Evolutionary conservation across 2,113 vertebrate species (phyloP).

Genomic region (Sinocyclocheilus anshuiensis): DNA sequence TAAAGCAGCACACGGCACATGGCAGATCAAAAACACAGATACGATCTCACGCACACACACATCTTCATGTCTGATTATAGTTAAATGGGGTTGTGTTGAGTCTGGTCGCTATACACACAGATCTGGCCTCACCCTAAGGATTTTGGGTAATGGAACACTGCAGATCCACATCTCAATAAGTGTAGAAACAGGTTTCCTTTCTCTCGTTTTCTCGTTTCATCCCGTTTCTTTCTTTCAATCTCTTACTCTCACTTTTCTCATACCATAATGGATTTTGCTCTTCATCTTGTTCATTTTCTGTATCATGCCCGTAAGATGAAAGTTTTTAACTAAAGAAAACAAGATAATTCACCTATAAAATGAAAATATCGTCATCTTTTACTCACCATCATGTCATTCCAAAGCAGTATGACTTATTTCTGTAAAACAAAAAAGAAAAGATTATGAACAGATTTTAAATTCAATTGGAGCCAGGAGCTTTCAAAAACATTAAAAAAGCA

Average conservation of each 20-base stretch:
- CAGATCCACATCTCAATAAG: constrained; percentile 52
- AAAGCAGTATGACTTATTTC: not conserved
- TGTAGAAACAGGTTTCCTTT: constrained; percentile 53
- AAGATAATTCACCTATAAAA: not conserved
- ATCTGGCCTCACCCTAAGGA: constrained; percentile 38
- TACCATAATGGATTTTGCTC: not conserved
- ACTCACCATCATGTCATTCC: not conserved
- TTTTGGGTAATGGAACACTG: constrained; percentile 44
- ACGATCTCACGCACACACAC: constrained; percentile 4
- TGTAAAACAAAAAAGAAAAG: not conserved
- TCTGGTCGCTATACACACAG: constrained; percentile 45
- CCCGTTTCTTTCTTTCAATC: not conserved
- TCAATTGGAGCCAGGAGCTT: not conserved
- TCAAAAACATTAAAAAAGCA: too few species aligned
- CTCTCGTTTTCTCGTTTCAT: constrained; percentile 1
- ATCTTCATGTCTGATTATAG: constrained; percentile 33
- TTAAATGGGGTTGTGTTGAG: constrained; percentile 37
- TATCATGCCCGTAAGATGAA: not conserved
- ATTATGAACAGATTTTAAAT: not conserved
- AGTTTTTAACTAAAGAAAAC: not conserved
- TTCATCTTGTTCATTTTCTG: not conserved
- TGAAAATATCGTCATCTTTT: not conserved
- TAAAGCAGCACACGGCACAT: too few species aligned
- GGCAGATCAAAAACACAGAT: constrained; percentile 32
- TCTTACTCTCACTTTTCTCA: constrained; percentile 17